These are phyloP conservation scores for Seladonia tumulorum DNA, from an alignment of 2,888 invertebrate genomes.

Conservation along the genomic window DNA sequence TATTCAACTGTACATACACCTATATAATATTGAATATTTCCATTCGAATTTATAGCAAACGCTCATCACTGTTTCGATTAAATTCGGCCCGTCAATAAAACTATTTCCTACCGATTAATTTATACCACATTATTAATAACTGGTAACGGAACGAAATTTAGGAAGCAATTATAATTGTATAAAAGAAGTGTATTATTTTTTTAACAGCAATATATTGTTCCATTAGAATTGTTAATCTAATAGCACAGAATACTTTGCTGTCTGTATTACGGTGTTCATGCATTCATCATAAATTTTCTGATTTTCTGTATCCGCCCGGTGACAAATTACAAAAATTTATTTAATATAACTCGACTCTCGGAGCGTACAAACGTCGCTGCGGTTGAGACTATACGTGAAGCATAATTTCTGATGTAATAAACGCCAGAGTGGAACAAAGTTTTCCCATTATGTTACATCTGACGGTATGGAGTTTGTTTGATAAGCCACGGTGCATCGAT, in stretches of 20 bases:
- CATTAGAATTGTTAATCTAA: background rate
- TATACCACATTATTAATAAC: background rate
- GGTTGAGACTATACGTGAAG: slow-evolving; percentile 5
- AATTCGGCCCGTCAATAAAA: background rate
- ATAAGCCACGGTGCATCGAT: slow-evolving; percentile 9
- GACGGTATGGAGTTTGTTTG: slow-evolving; percentile 9
- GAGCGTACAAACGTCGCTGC: background rate
- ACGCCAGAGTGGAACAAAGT: slow-evolving; percentile 21
- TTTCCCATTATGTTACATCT: slow-evolving; percentile 29
- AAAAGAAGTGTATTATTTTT: background rate
- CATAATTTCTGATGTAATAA: slow-evolving; percentile 25
- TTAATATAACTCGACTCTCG: slow-evolving; percentile 13
- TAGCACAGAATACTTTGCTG: background rate
- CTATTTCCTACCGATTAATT: background rate
- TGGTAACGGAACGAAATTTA: background rate
- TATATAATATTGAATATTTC: background rate
- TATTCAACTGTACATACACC: background rate
- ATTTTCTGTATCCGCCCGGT: background rate
- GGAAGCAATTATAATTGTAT: background rate
- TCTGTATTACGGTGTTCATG: background rate
- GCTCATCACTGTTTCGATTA: background rate
- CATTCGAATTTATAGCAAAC: background rate
- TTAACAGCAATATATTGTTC: background rate
- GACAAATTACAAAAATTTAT: slow-evolving; percentile 3
- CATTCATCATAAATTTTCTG: background rate